phyloP scores from a whole-genome alignment of 2,113 vertebrate species.

The Gallinago undulata region DNA sequence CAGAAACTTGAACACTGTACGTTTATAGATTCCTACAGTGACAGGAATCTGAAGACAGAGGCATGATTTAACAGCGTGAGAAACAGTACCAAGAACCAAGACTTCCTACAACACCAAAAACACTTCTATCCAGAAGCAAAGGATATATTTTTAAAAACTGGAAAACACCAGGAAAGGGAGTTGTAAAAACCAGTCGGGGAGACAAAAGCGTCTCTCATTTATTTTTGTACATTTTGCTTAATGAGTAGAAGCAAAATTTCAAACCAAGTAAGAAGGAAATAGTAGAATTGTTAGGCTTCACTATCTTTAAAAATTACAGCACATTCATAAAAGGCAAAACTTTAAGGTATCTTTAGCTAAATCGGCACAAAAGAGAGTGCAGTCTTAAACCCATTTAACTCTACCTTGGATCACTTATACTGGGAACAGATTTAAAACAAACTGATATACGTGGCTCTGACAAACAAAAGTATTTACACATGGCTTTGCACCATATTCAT shows the following conservation, averaged over 20 bases:
- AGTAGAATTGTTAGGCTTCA: background rate
- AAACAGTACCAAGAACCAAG: background rate
- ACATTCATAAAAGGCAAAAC: background rate
- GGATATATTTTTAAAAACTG: background rate
- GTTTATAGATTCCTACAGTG: background rate
- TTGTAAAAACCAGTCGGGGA: background rate
- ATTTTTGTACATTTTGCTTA: background rate
- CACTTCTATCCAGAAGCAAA: background rate
- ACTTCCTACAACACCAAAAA: background rate
- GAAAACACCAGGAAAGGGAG: background rate
- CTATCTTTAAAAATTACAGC: background rate
- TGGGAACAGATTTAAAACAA: background rate
- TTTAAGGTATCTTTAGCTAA: background rate
- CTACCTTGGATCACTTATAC: background rate
- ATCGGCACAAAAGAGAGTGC: background rate
- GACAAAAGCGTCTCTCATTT: background rate
- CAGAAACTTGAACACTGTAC: background rate
- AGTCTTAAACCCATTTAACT: background rate
- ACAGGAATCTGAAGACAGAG: background rate
- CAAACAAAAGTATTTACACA: background rate
- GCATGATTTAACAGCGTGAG: background rate
- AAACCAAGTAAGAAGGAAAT: background rate
- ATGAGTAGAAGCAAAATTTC: background rate
- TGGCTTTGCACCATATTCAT: background rate
- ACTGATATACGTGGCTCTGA: background rate